Base-by-base conservation (phyloP, 2,888 invertebrate genomes). In the Caenorhabditis wallacei region DNA sequence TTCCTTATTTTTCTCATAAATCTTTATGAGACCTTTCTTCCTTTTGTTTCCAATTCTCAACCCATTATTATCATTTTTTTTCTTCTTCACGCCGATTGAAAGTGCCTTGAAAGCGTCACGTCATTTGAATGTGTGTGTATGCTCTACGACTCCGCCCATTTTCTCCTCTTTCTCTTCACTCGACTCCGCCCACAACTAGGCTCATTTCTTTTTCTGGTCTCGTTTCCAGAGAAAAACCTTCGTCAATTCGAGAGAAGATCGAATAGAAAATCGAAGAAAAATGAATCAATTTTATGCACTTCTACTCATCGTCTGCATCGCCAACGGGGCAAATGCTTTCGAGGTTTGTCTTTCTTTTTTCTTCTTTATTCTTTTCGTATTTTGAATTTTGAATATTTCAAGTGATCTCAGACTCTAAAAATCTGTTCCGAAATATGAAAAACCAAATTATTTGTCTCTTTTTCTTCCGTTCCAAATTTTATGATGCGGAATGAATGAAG, bases 171-270 rank as follows among this genome's bases (percentile, higher is more conserved):
- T 53, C 66, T 22, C 71, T 59, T 43, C 40, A 61, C 43, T 37
- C 59, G 40, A 22, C 70, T 71, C 71, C 71, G 71, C 71, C 71
- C 71, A n/a, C 18, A 22, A 20, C 16, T 5, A 53, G 53, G 30
- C 66, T 66, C 66, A 66, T 35, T 66, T 53, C 66, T 66, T 66
- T 66, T 53, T 66, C 66, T 66, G 69, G 69, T 46, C 69, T 57
- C 56, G 69, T 57, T 57, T 57, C 69, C 56, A 54, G 69, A 69
- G 69, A 54, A 57, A 69, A 57, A n/a, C 69, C 71, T 30, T 48
- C 71, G 48, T 71, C 57, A 61, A 24, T 37, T 71, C 37, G 46
- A 56, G 68, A 53, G 43, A 43, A 54, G 51, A 64, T 57, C 57
- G 37, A 57, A 35, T n/a, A 4, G n/a, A 37, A 59, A 20, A 64